Conservation (phyloP, 2,888 invertebrate genomes). For the Drosophila nr. fundita region DNA sequence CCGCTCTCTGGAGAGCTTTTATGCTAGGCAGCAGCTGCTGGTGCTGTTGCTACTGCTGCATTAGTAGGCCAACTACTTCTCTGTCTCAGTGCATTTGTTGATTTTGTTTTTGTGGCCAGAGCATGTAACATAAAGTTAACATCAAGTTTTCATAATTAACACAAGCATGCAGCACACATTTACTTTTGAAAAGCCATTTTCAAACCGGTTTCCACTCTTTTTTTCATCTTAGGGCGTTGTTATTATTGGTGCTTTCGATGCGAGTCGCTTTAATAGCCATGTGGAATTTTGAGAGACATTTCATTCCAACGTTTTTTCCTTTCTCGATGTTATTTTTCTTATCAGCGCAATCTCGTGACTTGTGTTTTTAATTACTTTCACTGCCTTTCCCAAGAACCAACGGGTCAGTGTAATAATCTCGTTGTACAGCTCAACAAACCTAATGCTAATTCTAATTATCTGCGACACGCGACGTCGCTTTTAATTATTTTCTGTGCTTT, state of each 20-base stretch:
- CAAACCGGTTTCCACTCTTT: conserved; percentile 62
- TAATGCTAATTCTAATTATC: conserved; percentile 68
- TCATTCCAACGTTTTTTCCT: conserved; percentile 19
- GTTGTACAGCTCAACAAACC: conserved; percentile 12
- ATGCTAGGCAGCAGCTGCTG: conserved; percentile 26
- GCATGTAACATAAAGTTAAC: conserved; percentile 28
- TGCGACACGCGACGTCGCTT: conserved; percentile 68
- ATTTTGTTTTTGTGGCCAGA: conserved; percentile 42
- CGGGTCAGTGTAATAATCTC: conserved; percentile 38
- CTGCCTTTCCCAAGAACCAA: conserved; percentile 60
- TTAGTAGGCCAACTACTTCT: conserved; percentile 76
- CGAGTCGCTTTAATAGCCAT: conserved; percentile 37
- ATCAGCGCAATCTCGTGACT: conserved; percentile 64
- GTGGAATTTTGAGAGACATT: conserved; percentile 52
- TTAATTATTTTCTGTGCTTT: conserved; percentile 46
- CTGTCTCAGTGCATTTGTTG: conserved; percentile 58
- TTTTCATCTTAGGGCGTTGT: conserved; percentile 55
- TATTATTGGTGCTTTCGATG: conserved; percentile 49
- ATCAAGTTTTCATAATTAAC: conserved; percentile 61
- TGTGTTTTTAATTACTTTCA: conserved; percentile 73
- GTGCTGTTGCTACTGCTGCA: conserved; percentile 48
- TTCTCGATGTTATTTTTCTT: conserved; percentile 26
- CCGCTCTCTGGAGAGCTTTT: conserved; percentile 42
- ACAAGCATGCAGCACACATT: conserved; percentile 48
- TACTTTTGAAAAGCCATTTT: conserved; percentile 61